phyloP scores from a whole-genome alignment of 2,888 invertebrate species.

The Cristatella mucedo region DNA sequence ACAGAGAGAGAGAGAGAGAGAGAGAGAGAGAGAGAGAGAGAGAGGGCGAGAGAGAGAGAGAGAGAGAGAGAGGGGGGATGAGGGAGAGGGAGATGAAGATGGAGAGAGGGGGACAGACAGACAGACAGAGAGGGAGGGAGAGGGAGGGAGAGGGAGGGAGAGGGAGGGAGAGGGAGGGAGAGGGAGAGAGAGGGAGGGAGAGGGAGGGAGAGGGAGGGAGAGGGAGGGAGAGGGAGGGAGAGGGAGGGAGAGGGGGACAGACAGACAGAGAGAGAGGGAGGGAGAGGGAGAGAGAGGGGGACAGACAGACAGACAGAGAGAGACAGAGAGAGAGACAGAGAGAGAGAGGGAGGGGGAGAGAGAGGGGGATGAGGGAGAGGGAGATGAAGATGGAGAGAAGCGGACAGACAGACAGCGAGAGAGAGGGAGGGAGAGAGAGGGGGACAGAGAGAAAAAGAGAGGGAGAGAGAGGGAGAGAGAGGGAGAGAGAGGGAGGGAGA shows the following conservation, averaged over 20 bases:
- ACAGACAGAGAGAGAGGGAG: too few relatives aligned
- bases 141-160: not conserved
- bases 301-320: not conserved
- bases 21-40: too few relatives aligned
- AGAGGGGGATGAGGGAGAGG: too few relatives aligned
- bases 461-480: slow-evolving; percentile 6
- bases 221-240: too few relatives aligned
- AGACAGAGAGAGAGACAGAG: not conserved
- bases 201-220: slow-evolving; percentile 2
- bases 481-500: not conserved
- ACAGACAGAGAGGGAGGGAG: not conserved
- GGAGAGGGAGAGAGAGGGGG: too few relatives aligned
- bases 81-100: not conserved
- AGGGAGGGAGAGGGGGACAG: too few relatives aligned
- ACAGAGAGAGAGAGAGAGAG: not conserved
- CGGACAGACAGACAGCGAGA: not conserved
- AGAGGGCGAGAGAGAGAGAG: too few relatives aligned
- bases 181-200: slow-evolving; percentile 9
- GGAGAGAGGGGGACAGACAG: slow-evolving; percentile 5
- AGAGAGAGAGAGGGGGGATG: not conserved
- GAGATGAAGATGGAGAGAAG: not conserved
- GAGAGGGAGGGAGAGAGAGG: not conserved
- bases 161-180: not conserved
- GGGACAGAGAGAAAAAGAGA: not conserved
- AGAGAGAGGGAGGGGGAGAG: too few relatives aligned